Conservation (phyloP, 2,113 vertebrate genomes). For the Microcebus jonahi region DNA sequence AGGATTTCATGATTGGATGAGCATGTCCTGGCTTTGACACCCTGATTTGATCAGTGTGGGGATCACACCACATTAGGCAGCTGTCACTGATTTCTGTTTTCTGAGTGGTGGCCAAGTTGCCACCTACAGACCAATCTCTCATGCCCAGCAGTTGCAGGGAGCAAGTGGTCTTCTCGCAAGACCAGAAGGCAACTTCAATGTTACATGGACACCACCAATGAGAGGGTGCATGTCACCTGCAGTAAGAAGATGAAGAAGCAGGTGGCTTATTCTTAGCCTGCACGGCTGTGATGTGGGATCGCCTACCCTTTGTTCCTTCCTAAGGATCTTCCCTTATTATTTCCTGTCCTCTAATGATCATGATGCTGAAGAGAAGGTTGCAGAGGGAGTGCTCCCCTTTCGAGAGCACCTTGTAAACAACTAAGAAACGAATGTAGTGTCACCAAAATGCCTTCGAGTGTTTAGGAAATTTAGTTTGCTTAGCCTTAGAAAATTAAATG, state of each 20-base stretch:
- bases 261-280: background rate
- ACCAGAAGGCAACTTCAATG: background rate
- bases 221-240: fast-evolving
- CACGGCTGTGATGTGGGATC: fast-evolving
- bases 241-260: background rate
- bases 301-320: background rate
- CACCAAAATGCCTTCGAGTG: background rate
- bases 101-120: too few relatives aligned
- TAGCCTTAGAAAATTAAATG: background rate
- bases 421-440: fast-evolving
- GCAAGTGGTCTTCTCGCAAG: fast-evolving
- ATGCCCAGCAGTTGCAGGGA: fast-evolving
- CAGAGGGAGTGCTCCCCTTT: fast-evolving
- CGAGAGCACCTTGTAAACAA: fast-evolving
- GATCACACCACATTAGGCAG: fast-evolving
- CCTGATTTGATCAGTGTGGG: fast-evolving
- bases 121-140: fast-evolving
- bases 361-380: fast-evolving
- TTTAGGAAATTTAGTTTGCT: background rate
- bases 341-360: background rate
- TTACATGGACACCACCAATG: fast-evolving
- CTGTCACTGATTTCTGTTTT: fast-evolving
- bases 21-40: fast-evolving
- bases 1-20: background rate
- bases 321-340: background rate